These are phyloP conservation scores for Cynopterus sphinx DNA, from an alignment of 2,797 vertebrate species.

Conservation along the genomic window DNA sequence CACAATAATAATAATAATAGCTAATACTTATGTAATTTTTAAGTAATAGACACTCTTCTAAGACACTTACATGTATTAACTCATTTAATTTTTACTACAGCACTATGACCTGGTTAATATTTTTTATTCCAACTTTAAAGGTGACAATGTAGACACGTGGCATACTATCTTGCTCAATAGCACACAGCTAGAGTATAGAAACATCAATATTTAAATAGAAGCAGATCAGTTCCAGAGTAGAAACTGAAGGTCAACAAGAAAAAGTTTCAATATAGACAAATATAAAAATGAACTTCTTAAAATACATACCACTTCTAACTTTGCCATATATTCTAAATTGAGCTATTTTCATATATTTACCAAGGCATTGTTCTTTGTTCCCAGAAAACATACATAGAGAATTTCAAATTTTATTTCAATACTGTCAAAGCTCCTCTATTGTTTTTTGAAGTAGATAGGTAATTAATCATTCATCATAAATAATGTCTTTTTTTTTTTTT, in stretches of 20 bases:
- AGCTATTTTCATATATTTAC: background rate
- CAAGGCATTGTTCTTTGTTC: background rate
- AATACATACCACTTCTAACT: background rate
- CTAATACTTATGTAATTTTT: background rate
- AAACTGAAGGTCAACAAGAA: background rate
- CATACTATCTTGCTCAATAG: background rate
- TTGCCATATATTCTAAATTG: background rate
- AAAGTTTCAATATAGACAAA: background rate
- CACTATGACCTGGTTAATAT: background rate
- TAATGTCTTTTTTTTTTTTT: background rate
- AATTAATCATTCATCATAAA: background rate
- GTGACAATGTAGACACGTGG: background rate
- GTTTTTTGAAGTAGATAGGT: background rate
- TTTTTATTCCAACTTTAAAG: background rate
- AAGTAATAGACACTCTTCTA: background rate
- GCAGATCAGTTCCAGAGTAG: too few relatives aligned
- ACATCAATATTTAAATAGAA: background rate
- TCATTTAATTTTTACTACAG: background rate
- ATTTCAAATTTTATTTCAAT: background rate
- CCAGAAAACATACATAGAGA: background rate
- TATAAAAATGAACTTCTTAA: background rate
- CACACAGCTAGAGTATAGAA: background rate
- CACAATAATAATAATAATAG: background rate
- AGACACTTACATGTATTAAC: background rate
- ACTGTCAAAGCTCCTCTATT: background rate